phyloP scores from a whole-genome alignment of 2,888 invertebrate species.

The Hylaea fasciaria region DNA sequence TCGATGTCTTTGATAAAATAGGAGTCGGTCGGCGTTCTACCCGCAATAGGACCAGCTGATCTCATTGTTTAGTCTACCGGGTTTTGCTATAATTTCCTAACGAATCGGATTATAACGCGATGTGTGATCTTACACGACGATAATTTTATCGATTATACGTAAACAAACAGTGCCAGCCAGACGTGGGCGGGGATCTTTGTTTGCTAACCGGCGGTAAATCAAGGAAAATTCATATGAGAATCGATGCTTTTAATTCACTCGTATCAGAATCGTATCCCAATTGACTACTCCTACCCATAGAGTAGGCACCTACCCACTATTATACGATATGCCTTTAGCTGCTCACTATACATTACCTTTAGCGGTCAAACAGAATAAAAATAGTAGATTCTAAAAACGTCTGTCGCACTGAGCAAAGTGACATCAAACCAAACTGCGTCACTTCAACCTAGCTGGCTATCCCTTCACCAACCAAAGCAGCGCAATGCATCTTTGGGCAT shows the following conservation, averaged over 20 bases:
- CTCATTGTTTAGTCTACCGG: constrained; percentile 83
- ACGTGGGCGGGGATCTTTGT: constrained; percentile 28
- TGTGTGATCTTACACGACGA: constrained; percentile 53
- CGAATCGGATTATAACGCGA: constrained; percentile 58
- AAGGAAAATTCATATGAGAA: not conserved
- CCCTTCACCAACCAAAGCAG: too few species aligned
- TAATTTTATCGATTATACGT: constrained; percentile 49
- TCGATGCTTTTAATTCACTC: not conserved
- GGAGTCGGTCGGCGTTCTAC: constrained; percentile 51
- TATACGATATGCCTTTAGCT: too few species aligned
- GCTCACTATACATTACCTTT: too few species aligned
- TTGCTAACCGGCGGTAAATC: constrained; percentile 20
- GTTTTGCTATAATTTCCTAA: constrained; percentile 67
- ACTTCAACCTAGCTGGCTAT: too few species aligned
- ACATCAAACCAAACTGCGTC: too few species aligned
- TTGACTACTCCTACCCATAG: too few species aligned
- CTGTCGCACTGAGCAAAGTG: too few species aligned
- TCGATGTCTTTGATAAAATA: constrained; percentile 39
- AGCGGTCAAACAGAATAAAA: too few species aligned
- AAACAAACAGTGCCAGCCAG: constrained; percentile 30
- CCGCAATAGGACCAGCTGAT: constrained; percentile 68
- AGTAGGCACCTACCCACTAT: too few species aligned
- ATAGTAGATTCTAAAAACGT: too few species aligned
- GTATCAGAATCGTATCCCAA: not conserved
- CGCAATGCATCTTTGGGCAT: too few species aligned